These are phyloP conservation scores for Hypolimnas misippus DNA, from an alignment of 2,888 invertebrate genomes.

Conservation along the genomic window DNA sequence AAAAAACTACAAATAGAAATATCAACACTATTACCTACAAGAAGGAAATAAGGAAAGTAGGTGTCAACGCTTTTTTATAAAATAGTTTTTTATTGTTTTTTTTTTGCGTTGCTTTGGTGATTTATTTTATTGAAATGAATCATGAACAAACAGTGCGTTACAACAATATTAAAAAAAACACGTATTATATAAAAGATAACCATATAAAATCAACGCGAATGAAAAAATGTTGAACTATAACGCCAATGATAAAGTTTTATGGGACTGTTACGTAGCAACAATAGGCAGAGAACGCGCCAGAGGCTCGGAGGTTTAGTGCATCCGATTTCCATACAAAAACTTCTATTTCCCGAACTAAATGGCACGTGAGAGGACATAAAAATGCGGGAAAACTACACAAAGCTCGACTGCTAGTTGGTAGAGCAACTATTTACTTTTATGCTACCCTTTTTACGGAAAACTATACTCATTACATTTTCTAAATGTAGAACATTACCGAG, in stretches of 20 bases:
- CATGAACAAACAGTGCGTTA: no score
- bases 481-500: conserved; percentile 19
- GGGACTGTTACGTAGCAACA: conserved; percentile 73
- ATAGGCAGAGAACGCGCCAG: conserved; percentile 69
- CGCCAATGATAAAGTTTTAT: conserved; percentile 79
- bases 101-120: no score
- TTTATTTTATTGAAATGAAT: no score
- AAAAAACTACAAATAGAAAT: no score
- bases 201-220: conserved; percentile 55
- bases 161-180: no score
- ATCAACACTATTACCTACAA: no score
- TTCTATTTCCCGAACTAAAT: conserved; percentile 83
- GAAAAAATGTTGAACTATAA: conserved; percentile 39
- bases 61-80: no score
- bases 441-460: conserved; percentile 52
- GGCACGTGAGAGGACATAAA: conserved; percentile 82
- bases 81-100: no score
- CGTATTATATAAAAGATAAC: conserved; percentile 64
- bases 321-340: conserved; percentile 83
- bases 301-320: conserved; percentile 73
- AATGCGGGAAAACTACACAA: conserved; percentile 74
- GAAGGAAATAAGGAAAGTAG: no score
- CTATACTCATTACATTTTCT: conserved; percentile 24
- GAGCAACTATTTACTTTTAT: conserved; percentile 52
- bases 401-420: conserved; percentile 55